A percentile compares a stretch with the other conserved stretches of the same genome.
phyloP scores from a whole-genome alignment of 2,888 invertebrate species.

The Luffia ferchaultella region DNA sequence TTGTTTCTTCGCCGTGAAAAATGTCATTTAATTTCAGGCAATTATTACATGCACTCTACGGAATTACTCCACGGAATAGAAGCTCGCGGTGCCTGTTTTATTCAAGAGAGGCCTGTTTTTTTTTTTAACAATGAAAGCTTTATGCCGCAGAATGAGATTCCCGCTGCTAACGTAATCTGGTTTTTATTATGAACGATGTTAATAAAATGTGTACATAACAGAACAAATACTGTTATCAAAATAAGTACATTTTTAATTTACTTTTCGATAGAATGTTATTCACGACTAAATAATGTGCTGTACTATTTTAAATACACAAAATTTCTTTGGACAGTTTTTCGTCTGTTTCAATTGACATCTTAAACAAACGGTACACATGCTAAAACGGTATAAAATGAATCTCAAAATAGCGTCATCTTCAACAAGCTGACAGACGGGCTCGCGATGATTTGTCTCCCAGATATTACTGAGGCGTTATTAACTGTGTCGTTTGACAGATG shows the following conservation, averaged over 20 bases:
- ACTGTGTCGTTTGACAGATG: conserved; percentile 54
- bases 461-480: conserved; percentile 29
- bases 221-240: no score
- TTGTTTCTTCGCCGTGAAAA: conserved; percentile 57
- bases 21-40: conserved; percentile 61
- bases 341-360: no score
- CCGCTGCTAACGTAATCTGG: conserved; percentile 42
- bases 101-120: conserved; percentile 33
- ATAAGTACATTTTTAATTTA: no score
- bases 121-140: conserved; percentile 46
- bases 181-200: conserved; percentile 25
- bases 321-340: no score
- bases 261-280: no score
- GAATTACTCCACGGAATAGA: conserved; percentile 62
- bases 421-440: not conserved
- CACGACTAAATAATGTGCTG: no score
- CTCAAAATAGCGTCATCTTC: not conserved
- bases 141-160: conserved; percentile 44
- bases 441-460: not conserved
- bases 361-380: not conserved
- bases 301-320: no score
- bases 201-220: conserved; percentile 1
- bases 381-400: not conserved
- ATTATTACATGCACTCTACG: conserved; percentile 61
- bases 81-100: conserved; percentile 45